These are phyloP conservation scores for Fulmarus glacialis DNA, from an alignment of 2,113 vertebrate genomes.

Conservation along the genomic window DNA sequence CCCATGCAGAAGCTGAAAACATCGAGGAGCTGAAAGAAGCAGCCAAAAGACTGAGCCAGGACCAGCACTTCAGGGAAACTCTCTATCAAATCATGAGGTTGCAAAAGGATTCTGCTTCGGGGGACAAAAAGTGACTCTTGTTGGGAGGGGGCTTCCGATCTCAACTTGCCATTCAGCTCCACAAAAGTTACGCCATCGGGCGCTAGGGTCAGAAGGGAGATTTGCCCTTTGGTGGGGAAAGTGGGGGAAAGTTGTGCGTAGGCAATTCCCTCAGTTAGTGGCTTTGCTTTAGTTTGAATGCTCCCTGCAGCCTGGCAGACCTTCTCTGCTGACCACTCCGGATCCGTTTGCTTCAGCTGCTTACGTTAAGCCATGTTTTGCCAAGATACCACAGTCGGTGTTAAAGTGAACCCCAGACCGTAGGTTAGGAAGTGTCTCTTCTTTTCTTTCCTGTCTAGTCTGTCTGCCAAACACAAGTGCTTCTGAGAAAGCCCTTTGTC, in stretches of 20 bases:
- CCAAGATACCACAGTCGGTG: not conserved
- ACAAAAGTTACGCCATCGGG: not conserved
- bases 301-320: not conserved
- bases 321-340: not conserved
- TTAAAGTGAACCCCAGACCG: not conserved
- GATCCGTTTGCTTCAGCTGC: slow-evolving; percentile 6
- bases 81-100: slow-evolving; percentile 86
- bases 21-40: slow-evolving; percentile 88
- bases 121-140: slow-evolving; percentile 69
- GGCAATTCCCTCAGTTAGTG: not conserved
- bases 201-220: not conserved
- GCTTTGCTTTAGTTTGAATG: slow-evolving; percentile 26
- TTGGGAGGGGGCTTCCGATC: not conserved
- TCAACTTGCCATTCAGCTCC: not conserved
- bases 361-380: not conserved
- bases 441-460: not conserved
- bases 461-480: not conserved
- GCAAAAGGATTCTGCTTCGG: slow-evolving; percentile 70
- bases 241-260: not conserved
- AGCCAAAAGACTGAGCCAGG: slow-evolving; percentile 84
- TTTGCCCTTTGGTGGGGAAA: not conserved
- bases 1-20: slow-evolving; percentile 72
- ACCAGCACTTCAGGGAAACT: slow-evolving; percentile 88
- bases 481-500: not conserved
- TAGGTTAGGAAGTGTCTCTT: slow-evolving; percentile 18